Conservation (phyloP, 2,797 vertebrate species). For the Cygnus olor region DNA sequence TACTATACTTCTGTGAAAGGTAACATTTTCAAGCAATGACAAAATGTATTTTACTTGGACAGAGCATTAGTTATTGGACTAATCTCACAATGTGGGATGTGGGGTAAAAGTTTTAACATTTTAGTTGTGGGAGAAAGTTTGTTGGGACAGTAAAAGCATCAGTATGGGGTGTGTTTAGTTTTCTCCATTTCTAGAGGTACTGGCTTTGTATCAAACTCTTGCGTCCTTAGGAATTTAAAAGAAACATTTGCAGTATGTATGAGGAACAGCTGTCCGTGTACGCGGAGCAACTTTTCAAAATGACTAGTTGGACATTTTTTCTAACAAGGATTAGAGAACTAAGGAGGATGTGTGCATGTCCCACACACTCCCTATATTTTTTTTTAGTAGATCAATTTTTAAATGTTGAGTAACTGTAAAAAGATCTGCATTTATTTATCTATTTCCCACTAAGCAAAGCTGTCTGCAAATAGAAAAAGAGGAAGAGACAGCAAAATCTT, state of each 20-base stretch:
- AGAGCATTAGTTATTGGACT: conserved; percentile 85
- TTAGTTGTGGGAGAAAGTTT: conserved; percentile 85
- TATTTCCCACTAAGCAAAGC: conserved; percentile 60
- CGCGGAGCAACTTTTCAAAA: conserved; percentile 77
- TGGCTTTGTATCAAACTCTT: conserved; percentile 81
- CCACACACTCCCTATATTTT: neutral
- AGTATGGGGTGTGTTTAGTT: conserved; percentile 82
- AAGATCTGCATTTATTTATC: conserved; percentile 55
- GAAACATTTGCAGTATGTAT: conserved; percentile 85
- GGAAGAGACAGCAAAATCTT: conserved; percentile 69
- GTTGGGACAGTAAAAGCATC: conserved; percentile 83
- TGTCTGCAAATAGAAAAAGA: conserved; percentile 73
- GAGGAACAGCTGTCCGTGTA: conserved; percentile 83
- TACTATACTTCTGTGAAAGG: conserved; percentile 93
- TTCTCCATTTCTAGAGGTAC: conserved; percentile 81
- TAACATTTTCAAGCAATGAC: conserved; percentile 95
- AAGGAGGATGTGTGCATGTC: conserved; percentile 25
- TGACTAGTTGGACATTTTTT: conserved; percentile 75
- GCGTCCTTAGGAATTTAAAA: conserved; percentile 82
- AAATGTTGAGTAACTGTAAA: conserved; percentile 31
- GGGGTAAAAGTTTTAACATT: conserved; percentile 84
- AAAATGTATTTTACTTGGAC: conserved; percentile 97
- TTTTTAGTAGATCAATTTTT: conserved; percentile 51
- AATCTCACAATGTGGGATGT: conserved; percentile 87
- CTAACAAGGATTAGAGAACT: conserved; percentile 70